phyloP scores from a whole-genome alignment of 2,797 vertebrate genomes.

The Leptatherina wallacei region DNA sequence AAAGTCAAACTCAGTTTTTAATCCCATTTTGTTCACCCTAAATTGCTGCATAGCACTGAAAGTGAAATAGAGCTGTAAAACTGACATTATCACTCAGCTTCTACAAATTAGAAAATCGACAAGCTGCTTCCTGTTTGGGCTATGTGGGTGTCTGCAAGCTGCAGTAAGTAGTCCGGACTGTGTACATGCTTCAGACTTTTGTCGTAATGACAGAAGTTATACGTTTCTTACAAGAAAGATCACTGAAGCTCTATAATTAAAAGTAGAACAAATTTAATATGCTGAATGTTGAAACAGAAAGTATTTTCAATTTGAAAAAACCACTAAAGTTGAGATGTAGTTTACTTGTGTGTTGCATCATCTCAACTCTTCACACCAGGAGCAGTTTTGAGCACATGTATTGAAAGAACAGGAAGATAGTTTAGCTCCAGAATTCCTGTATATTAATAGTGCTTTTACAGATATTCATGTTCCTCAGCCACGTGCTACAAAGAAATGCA shows the following conservation, averaged over 20 bases:
- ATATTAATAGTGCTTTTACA: not conserved
- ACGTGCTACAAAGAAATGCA: not conserved
- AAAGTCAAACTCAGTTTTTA: conserved; percentile 13
- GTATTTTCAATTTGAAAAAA: not conserved
- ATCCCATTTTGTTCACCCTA: not conserved
- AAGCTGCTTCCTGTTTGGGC: conserved; percentile 61
- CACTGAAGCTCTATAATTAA: not conserved
- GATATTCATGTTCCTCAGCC: not conserved
- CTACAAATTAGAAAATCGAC: conserved; percentile 45
- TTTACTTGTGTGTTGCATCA: not conserved
- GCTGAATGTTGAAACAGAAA: not conserved
- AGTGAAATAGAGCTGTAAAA: conserved; percentile 51
- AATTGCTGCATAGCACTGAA: conserved; percentile 29
- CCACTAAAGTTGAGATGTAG: too few relatives aligned
- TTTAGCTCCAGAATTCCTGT: not conserved
- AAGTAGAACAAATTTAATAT: not conserved
- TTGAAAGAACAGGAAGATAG: not conserved
- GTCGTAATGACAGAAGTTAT: not conserved
- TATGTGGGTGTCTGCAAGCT: conserved; percentile 64
- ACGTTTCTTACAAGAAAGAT: not conserved
- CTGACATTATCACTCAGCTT: conserved; percentile 15
- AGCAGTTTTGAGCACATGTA: not conserved
- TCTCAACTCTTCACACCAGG: not conserved
- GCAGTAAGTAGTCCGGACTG: conserved; percentile 29
- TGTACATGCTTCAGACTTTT: conserved; percentile 15